Base-by-base conservation (phyloP, 1,140 invertebrate genomes). In the Drosophila neocordata region DNA sequence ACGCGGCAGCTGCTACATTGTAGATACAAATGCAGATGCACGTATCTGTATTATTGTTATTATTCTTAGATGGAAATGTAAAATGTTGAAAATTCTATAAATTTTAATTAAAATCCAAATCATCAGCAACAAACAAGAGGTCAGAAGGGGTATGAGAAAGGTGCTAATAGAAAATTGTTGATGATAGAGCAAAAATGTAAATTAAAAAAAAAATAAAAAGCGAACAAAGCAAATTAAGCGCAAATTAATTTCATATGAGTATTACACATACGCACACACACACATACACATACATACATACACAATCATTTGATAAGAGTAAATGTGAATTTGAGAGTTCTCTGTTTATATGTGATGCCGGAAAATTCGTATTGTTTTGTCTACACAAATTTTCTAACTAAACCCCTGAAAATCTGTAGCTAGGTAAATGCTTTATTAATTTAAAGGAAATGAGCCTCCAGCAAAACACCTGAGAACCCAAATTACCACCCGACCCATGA, bases 71-170 rank as follows among this genome's bases (percentile, higher is more conserved):
- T 31, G 27, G 27, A 31, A 31, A 31, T 31, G 27, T 11, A 48
- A 20, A 48, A 48, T 48, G 41, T 20, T 48, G 15, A 20, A 48
- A 48, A 48, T 48, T 6, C 15, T 20, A 48, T 20, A 9, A 48
- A 48, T 48, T 48, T 48, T 48, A 48, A 48, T 48, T 48, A 48
- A 48, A 48, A 20, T 48, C 9, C 18, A 48, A 48, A 48, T 48
- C 15, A 48, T 15, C 15, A 48, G 37, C n/a, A 13, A 12, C 2
- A 48, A 48, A 0, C 15, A 20, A 48, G 6, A 4, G 4, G 27
- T 3, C 4, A 6, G 27, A 6, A 1, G 5, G 27, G 27, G 6
- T 6, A 6, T 31, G 41, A 15, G 9, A 48, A 48, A 1, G 41
- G 13, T 9, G 22, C 22, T 20, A 11, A 15, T 48, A 48, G 41